Conservation (phyloP, 2,888 invertebrate genomes). For the Ethmia dodecea region DNA sequence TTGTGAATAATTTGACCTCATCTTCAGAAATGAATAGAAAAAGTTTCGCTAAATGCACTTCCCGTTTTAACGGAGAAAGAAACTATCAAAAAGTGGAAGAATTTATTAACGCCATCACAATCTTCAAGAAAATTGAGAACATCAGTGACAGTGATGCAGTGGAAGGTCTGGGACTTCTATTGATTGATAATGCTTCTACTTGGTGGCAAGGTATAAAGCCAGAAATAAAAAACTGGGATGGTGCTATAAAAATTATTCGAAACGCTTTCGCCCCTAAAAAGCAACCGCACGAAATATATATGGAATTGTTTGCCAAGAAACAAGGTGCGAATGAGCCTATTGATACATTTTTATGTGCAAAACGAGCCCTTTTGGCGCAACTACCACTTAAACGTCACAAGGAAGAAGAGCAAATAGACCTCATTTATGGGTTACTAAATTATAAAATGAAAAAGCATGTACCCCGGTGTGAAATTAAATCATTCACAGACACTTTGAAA, state of each 20-base stretch:
- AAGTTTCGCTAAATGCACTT: neutral
- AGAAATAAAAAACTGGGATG: conserved; percentile 9
- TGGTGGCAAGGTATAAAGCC: neutral
- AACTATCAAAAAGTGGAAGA: conserved; percentile 12
- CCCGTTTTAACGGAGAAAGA: conserved; percentile 1
- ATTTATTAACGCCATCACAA: conserved; percentile 13
- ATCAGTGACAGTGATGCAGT: conserved; percentile 15
- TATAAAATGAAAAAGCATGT: neutral
- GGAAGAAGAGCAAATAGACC: conserved; percentile 19
- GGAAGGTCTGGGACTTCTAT: neutral
- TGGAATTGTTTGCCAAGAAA: conserved; percentile 12
- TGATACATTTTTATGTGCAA: conserved; percentile 15
- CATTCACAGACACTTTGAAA: neutral
- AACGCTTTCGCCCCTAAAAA: conserved; percentile 15
- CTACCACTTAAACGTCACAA: conserved; percentile 14
- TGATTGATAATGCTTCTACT: neutral
- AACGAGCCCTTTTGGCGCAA: conserved; percentile 17
- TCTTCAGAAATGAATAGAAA: neutral
- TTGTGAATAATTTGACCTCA: neutral
- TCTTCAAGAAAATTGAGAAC: conserved; percentile 15
- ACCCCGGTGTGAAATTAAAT: neutral
- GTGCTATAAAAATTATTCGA: conserved; percentile 11
- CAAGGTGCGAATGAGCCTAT: conserved; percentile 12
- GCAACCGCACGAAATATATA: conserved; percentile 18
- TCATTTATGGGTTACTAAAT: conserved; percentile 17